Percentiles rank a stretch among this genome's conserved stretches.
These are phyloP conservation scores for Ganaspis sp. DNA, from an alignment of 1,140 invertebrate species.

Conservation along the genomic window DNA sequence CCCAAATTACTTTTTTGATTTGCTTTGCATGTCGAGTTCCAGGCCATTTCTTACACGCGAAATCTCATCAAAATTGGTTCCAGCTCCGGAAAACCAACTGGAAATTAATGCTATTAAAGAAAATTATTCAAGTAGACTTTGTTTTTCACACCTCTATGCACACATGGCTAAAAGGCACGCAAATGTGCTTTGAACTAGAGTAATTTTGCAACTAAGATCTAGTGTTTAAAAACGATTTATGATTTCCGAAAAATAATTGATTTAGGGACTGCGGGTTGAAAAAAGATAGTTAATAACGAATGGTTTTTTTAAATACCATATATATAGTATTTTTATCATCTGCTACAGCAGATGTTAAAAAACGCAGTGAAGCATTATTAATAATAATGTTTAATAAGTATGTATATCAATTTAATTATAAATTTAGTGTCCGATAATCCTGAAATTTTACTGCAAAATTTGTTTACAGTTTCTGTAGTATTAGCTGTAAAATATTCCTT, in stretches of 20 bases:
- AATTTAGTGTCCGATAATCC: too few species aligned
- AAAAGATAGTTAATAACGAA: too few species aligned
- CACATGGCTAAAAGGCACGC: neutral
- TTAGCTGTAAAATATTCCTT: too few species aligned
- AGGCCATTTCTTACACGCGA: constrained; percentile 2
- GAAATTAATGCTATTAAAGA: neutral
- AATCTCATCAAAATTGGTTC: constrained; percentile 23
- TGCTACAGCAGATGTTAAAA: too few species aligned
- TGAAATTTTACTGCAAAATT: too few species aligned
- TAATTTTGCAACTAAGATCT: neutral
- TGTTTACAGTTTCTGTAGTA: too few species aligned
- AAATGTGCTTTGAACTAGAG: neutral
- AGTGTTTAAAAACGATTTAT: neutral
- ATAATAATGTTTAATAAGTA: too few species aligned
- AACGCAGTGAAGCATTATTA: too few species aligned
- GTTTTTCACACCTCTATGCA: neutral
- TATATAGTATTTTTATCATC: too few species aligned
- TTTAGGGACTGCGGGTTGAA: too few species aligned
- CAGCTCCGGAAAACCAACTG: neutral
- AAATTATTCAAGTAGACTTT: neutral
- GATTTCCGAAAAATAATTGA: neutral
- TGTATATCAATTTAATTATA: too few species aligned
- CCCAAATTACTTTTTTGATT: neutral
- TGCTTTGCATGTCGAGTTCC: neutral
- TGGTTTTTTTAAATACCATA: too few species aligned